Conservation (phyloP, 2,888 invertebrate genomes). For the Pristionchus mayeri region DNA sequence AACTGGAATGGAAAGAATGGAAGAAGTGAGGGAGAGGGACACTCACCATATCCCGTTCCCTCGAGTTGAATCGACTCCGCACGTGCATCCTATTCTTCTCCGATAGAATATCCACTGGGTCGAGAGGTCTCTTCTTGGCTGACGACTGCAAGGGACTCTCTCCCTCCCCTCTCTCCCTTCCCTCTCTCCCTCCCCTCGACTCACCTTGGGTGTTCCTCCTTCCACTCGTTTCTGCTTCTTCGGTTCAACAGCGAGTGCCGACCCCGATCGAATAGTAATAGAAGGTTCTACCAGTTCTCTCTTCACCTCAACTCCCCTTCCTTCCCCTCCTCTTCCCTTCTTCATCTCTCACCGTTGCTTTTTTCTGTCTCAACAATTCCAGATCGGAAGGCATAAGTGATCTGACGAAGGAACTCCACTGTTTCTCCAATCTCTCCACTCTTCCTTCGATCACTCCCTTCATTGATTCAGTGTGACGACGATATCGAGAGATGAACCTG, state of each 20-base stretch:
- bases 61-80: slow-evolving; percentile 64
- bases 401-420: slow-evolving; percentile 66
- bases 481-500: slow-evolving; percentile 37
- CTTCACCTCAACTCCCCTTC: background rate
- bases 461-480: background rate
- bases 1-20: slow-evolving; percentile 52
- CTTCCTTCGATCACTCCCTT: slow-evolving; percentile 19
- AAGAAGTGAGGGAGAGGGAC: background rate
- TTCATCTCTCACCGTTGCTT: slow-evolving; percentile 21
- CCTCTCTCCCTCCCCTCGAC: background rate
- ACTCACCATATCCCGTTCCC: slow-evolving; percentile 68
- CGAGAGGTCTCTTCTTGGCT: slow-evolving; percentile 63
- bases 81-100: slow-evolving; percentile 61
- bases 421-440: slow-evolving; percentile 55
- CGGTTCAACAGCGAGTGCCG: slow-evolving; percentile 24
- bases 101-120: slow-evolving; percentile 66
- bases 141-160: background rate
- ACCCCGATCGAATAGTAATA: background rate
- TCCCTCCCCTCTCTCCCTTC: too few species aligned
- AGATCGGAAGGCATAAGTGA: slow-evolving; percentile 64
- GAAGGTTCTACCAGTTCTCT: background rate
- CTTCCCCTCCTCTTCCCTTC: background rate
- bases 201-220: background rate
- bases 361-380: slow-evolving; percentile 57
- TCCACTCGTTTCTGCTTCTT: background rate